Base-by-base conservation (phyloP, 2,797 vertebrate genomes). In the Cossypha heuglini region DNA sequence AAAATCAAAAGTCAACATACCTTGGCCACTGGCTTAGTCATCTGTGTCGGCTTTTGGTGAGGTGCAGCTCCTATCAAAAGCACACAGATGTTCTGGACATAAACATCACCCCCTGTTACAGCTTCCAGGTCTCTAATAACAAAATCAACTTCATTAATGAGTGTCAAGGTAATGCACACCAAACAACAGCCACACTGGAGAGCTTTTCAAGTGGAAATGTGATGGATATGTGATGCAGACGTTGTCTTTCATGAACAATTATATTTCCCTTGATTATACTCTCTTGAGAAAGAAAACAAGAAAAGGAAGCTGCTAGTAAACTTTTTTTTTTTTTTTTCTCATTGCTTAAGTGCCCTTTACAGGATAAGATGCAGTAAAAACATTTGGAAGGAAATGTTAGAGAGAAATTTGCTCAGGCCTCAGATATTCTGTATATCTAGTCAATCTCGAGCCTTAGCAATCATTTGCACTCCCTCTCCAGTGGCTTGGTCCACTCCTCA, bases 221-320 rank as follows among this genome's bases (percentile, higher is more conserved):
- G 58, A 76, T 51, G 79, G 81, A 33, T 93, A 66, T 0, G 0
- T 74, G 68, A 66, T 88, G 59, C 67, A 64, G 66, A 71, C 86
- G 78, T 82, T 94, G 86, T 88, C 78, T 91, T 90, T 90, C 68
- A 62, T 62, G 68, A 95, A 72, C 74, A 83, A 91, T 95, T 96
- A 86, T 18, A 79, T 95, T 95, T 96, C 73, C 45, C 62, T 88
- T 69, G 84, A 83, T 81, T 80, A 20, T 18, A 18, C 28, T 12
- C 40, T 87, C 87, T 46, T 71, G 74, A 90, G 84, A 81, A 89
- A 52, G 72, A 88, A 86, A 93, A 69, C 17, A 11, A 67, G 64
- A 29, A 68, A 73, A 85, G 37, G 37, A 93, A 75, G 49, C 62
- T 86, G 67, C 72, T 35, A 84, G 76, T 25, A 51, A 76, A 40